Percentiles rank a stretch among this genome's conserved stretches.
Conservation (phyloP, 2,797 vertebrate genomes). For the Furcifer pardalis region DNA sequence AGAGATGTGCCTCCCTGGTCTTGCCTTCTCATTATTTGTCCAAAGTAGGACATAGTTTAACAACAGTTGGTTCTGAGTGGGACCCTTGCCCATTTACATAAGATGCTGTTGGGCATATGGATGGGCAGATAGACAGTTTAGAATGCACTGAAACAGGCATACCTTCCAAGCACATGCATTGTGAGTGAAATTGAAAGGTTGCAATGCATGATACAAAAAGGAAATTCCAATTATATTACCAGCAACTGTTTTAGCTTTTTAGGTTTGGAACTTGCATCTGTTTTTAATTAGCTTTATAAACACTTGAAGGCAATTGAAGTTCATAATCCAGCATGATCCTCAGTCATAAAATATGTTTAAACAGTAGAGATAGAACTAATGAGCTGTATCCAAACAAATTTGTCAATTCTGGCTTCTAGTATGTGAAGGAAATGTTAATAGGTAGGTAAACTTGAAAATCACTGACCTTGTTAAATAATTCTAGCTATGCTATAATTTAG, state of each 20-base stretch:
- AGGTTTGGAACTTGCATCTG: constrained; percentile 40
- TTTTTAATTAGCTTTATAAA: constrained; percentile 61
- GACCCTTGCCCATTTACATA: background rate
- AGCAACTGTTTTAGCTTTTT: constrained; percentile 25
- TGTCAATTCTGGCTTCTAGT: constrained; percentile 22
- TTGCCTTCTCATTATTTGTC: no score
- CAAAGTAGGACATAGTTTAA: no score
- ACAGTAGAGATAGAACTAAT: constrained; percentile 35
- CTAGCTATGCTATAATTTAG: background rate
- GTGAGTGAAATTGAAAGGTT: constrained; percentile 17
- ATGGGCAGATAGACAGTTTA: background rate
- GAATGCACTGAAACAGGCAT: constrained; percentile 1
- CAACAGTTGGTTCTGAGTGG: background rate
- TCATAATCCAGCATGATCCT: constrained; percentile 36
- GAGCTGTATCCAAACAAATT: constrained; percentile 52
- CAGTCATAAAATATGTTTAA: constrained; percentile 39
- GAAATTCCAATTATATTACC: constrained; percentile 14
- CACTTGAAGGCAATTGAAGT: constrained; percentile 52
- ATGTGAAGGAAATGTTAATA: background rate
- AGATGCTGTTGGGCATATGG: background rate
- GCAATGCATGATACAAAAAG: background rate
- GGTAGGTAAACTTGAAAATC: constrained; percentile 37
- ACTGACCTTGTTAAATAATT: background rate
- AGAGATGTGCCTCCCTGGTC: no score
- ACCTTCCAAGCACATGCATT: background rate